Conservation (phyloP, 2,888 invertebrate genomes). For the Coronaproctus castanopsis region DNA sequence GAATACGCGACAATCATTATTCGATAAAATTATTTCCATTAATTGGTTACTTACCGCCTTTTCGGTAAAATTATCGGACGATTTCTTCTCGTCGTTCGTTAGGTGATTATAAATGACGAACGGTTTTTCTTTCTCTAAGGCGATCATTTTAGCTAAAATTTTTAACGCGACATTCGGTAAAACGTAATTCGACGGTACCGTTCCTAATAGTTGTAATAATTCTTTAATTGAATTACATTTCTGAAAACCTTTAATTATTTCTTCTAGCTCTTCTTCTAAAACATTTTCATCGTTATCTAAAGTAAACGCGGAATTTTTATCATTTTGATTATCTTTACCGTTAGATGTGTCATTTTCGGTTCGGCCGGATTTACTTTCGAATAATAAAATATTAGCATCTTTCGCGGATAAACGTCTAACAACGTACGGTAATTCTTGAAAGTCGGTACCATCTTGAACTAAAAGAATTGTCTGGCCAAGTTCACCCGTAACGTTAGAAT, state of each 20-base stretch:
- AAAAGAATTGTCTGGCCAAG: conserved; percentile 32
- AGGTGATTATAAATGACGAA: conserved; percentile 12
- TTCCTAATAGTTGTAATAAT: conserved; percentile 28
- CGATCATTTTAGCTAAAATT: conserved; percentile 29
- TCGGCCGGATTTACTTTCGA: background rate
- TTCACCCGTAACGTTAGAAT: background rate
- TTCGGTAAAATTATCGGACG: conserved; percentile 26
- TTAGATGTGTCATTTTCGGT: background rate
- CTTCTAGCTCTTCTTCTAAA: conserved; percentile 21
- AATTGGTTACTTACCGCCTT: conserved; percentile 30
- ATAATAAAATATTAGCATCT: conserved; percentile 5
- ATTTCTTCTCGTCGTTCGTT: conserved; percentile 21
- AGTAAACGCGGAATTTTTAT: conserved; percentile 5
- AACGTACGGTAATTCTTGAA: conserved; percentile 45
- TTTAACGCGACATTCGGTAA: conserved; percentile 29
- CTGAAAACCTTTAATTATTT: conserved; percentile 24
- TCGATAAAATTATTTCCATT: conserved; percentile 29
- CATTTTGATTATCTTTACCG: conserved; percentile 4
- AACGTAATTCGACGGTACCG: conserved; percentile 29
- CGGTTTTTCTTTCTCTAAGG: conserved; percentile 25
- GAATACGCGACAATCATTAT: conserved; percentile 26
- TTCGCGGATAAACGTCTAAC: conserved; percentile 28
- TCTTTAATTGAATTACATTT: conserved; percentile 24
- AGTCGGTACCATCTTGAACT: conserved; percentile 42
- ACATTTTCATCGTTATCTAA: conserved; percentile 11